Base-by-base conservation (phyloP, 1,140 invertebrate genomes). In the Watersipora subatra region DNA sequence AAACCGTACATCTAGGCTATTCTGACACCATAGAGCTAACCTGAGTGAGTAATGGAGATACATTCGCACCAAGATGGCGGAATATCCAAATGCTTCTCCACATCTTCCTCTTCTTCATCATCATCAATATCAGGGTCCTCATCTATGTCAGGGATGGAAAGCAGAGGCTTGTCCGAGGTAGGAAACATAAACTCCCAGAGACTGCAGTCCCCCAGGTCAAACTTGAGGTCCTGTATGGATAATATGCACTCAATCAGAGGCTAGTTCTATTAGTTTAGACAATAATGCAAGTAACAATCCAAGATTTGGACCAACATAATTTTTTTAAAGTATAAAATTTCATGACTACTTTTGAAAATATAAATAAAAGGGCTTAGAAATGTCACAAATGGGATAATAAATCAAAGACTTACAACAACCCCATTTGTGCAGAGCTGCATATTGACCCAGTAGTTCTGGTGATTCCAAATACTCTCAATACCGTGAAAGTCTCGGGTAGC, bases 361-460 rank as follows among this genome's bases (percentile, higher is more conserved):
- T n/a, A n/a, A n/a, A n/a, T n/a, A n/a, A n/a, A n/a, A n/a, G n/a
- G n/a, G n/a, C n/a, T n/a, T n/a, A n/a, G n/a, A n/a, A n/a, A n/a
- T n/a, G n/a, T n/a, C n/a, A n/a, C n/a, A n/a, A n/a, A n/a, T n/a
- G n/a, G n/a, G n/a, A n/a, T n/a, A n/a, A 63, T n/a, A 12, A 55
- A 12, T 63, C 66, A 2, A 57, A 28, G 65, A 64, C 62, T 66
- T 63, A 78, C 77, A 71, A 69, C 72, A 22, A 81, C 74, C 20
- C 80, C 81, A 17, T 81, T 73, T 0, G 73, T 75, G 65, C 82
- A 83, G 26, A 81, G 79, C 77, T 89, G 85, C 81, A 88, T 82
- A 78, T 89, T 87, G 20, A 87, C 83, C 85, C 91, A 94, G 80
- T 92, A 93, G 80, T 95, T 94, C 57, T 83, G 75, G 72, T 93